phyloP scores from a whole-genome alignment of 2,113 vertebrate genomes.

The Albula glossodonta region DNA sequence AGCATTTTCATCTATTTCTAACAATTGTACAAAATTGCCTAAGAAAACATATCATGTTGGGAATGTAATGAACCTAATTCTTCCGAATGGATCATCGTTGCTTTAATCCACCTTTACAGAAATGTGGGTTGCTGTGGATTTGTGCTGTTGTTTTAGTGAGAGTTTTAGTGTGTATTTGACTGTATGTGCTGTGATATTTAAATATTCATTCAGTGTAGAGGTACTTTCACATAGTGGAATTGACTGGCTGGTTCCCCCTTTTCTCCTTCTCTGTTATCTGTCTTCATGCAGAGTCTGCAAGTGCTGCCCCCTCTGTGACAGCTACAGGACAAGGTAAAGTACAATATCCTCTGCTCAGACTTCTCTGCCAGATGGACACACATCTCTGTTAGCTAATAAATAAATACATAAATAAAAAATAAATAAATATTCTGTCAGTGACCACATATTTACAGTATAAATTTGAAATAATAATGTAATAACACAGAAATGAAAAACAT shows the following conservation, averaged over 20 bases:
- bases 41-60: neutral
- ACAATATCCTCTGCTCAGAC: neutral
- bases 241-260: neutral
- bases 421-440: neutral
- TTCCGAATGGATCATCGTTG: neutral
- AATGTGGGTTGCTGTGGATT: too few relatives aligned
- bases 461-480: too few relatives aligned
- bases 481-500: too few relatives aligned
- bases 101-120: neutral
- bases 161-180: too few relatives aligned
- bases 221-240: neutral
- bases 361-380: neutral
- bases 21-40: neutral
- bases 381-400: neutral
- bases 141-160: too few relatives aligned
- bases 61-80: neutral
- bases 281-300: neutral
- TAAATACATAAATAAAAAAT: neutral
- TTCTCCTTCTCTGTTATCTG: neutral
- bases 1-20: neutral
- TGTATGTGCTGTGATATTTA: too few relatives aligned
- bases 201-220: too few relatives aligned
- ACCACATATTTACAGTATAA: neutral
- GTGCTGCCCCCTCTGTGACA: neutral
- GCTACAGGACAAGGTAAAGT: slow-evolving; percentile 20